Evolutionary conservation across 2,113 vertebrate genomes (phyloP).

Genomic region (Ictalurus punctatus): DNA sequence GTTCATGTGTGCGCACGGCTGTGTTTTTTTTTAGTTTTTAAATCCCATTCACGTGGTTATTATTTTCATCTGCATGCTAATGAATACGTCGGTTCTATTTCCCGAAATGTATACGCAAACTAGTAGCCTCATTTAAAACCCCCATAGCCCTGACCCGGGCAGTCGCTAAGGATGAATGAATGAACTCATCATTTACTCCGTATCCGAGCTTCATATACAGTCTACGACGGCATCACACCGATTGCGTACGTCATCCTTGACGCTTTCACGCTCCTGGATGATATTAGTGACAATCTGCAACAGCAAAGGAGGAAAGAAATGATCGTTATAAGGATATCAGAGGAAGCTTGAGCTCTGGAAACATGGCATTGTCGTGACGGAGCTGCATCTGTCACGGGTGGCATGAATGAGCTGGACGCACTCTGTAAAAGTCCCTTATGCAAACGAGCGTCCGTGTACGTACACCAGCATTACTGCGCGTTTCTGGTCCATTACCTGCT

Average conservation of each 20-base stretch:
- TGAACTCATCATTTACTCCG: neutral
- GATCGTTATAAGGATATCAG: neutral
- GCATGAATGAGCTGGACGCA: neutral
- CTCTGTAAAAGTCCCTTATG: neutral
- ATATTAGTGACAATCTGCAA: neutral
- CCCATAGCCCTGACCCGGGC: neutral
- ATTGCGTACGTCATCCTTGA: neutral
- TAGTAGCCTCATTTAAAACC: neutral
- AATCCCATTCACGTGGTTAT: neutral
- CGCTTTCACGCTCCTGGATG: neutral
- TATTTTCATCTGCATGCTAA: neutral
- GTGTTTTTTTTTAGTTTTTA: neutral
- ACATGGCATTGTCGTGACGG: neutral
- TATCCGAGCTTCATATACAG: neutral
- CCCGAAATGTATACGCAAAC: neutral
- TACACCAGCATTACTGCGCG: neutral
- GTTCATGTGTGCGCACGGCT: neutral
- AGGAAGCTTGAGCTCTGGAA: neutral
- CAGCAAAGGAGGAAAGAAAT: neutral
- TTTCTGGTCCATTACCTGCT: slow-evolving; percentile 24
- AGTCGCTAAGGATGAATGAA: neutral
- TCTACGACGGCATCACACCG: neutral
- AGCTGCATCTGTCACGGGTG: neutral
- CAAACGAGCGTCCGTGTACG: neutral
- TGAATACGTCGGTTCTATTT: neutral